Base-by-base conservation (phyloP, 2,113 vertebrate species). In the Amblyopsis rosae region DNA sequence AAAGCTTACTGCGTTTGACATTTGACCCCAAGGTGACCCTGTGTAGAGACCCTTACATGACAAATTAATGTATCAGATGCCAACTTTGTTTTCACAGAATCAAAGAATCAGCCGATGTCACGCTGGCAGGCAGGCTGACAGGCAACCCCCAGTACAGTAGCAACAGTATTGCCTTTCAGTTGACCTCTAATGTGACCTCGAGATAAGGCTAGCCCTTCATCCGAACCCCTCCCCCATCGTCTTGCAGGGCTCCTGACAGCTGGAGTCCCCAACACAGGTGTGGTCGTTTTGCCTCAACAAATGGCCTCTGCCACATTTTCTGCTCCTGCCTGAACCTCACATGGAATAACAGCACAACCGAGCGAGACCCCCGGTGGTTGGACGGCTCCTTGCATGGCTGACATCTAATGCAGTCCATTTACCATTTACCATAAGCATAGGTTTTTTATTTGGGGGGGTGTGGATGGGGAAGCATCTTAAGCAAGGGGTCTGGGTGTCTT, bases 241-340 rank as follows among this genome's bases (percentile, higher is more conserved):
- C 65, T 80, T 75, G 74, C 77, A 82, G 57, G 7, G 50, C 65
- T 62, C 19, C 6, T 57, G 72, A 69, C 76, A 71, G 62, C 51
- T 63, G 76, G 72, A 85, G 67, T 13, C 35, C n/a, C 15, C 8
- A 1, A 5, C 75, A 72, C 83, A 83, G 79, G 79, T 85, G 81
- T 62, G n/a, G 16, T 1, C 10, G 9, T 32, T 53, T 66, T 65
- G 76, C 59, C 73, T 77, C 32, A 73, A 48, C 72, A 79, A 79
- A 67, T 81, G 73, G 69, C 32, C 17, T 32, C 51, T 8, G 65
- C 54, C 26, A 3, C 41, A 65, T 70, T 60, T 11, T 9, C 49
- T 12, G 0, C 7, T 68, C 60, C 68, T 1, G 1, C 58, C 59
- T 19, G 35, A 70, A 59, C 49, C 35, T 2, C 4, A 56, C 41